These are phyloP conservation scores for Pandemis heparana DNA, from an alignment of 2,888 invertebrate species.

Conservation along the genomic window DNA sequence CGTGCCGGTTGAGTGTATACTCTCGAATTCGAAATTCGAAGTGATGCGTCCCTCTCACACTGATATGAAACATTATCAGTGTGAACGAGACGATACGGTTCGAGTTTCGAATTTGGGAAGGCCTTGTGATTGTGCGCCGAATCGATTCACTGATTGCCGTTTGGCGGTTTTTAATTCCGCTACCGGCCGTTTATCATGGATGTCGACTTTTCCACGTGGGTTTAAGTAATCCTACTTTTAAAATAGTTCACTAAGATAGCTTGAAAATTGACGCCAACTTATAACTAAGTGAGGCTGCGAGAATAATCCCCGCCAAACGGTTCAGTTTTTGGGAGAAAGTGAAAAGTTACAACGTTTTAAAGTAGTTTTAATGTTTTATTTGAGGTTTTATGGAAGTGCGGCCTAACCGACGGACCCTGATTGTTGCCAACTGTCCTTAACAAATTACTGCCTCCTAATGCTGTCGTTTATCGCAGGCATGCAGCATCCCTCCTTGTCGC, in stretches of 20 bases:
- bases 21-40: background rate
- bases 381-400: conserved; percentile 32
- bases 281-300: background rate
- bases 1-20: conserved; percentile 1
- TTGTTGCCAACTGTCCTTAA: background rate
- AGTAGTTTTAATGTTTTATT: conserved; percentile 14
- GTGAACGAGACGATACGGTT: no score
- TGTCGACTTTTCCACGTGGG: background rate
- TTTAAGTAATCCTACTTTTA: background rate
- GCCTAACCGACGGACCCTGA: conserved; percentile 36
- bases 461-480: background rate
- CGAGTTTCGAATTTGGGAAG: no score
- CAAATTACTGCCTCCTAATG: background rate
- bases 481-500: background rate
- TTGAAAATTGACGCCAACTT: background rate
- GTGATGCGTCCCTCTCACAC: background rate
- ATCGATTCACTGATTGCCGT: background rate
- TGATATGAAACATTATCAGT: no score
- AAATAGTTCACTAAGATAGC: background rate
- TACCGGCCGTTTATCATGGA: background rate
- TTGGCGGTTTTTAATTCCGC: background rate
- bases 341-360: conserved; percentile 18
- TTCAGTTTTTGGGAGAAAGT: conserved; percentile 15
- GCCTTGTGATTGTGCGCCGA: no score
- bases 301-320: background rate